phyloP scores from a whole-genome alignment of 2,113 vertebrate genomes.

The Halichoerus grypus region DNA sequence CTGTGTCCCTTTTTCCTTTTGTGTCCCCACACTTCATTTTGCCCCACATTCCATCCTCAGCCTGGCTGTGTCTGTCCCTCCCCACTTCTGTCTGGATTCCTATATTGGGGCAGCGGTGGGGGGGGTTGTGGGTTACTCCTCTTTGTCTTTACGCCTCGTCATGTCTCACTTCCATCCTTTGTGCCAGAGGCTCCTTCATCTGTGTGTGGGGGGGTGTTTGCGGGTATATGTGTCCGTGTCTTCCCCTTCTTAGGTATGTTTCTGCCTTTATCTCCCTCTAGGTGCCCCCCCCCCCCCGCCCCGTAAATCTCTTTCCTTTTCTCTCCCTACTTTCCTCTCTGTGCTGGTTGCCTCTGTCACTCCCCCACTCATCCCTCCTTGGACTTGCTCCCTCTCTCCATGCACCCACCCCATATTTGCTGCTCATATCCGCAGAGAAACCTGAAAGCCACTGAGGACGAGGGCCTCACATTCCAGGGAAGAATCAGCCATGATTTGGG shows the following conservation, averaged over 20 bases:
- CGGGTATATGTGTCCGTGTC: not conserved
- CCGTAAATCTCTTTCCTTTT: not conserved
- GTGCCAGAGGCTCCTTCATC: not conserved
- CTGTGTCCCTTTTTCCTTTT: not conserved
- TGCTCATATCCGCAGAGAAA: not conserved
- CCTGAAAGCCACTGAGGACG: not conserved
- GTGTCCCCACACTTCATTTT: not conserved
- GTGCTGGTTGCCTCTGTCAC: not conserved
- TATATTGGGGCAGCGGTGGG: not conserved
- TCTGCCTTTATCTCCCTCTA: not conserved
- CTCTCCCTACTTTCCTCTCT: not conserved
- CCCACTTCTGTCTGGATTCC: not conserved
- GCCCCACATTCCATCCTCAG: not conserved
- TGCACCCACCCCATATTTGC: rapidly evolving
- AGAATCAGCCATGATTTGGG: not conserved
- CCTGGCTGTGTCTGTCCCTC: not conserved
- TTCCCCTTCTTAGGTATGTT: not conserved
- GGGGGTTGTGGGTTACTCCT: not conserved
- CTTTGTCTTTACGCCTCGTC: not conserved
- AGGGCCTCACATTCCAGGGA: not conserved
- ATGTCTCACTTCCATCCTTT: not conserved
- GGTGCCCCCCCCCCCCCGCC: rapidly evolving
- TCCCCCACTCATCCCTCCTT: not conserved
- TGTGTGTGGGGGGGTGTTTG: not conserved
- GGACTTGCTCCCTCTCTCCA: not conserved